Evolutionary conservation across 2,888 invertebrate species (phyloP).

Genomic region (Synergus itoensis): DNA sequence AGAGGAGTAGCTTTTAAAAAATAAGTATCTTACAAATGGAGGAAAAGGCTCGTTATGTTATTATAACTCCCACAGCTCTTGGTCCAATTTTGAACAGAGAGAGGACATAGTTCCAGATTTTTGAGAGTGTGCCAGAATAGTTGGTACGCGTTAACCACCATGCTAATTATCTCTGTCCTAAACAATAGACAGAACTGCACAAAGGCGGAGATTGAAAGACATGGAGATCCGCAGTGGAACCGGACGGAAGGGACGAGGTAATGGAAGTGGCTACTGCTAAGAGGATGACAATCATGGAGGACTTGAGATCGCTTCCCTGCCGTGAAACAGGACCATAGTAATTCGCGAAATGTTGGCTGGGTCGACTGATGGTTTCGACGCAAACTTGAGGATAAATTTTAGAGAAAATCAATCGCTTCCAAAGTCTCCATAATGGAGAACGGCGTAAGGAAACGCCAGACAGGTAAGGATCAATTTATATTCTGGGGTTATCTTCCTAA

Average conservation of each 20-base stretch:
- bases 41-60: not conserved
- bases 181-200: conserved; percentile 48
- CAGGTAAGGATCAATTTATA: conserved; percentile 3
- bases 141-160: conserved; percentile 44
- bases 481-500: not conserved
- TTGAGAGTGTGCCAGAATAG: conserved; percentile 20
- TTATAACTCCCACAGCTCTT: not conserved
- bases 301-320: conserved; percentile 50
- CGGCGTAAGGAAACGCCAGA: not conserved
- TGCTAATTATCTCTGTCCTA: conserved; percentile 50
- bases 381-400: conserved; percentile 45
- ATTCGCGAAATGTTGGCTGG: conserved; percentile 48
- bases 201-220: conserved; percentile 38
- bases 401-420: conserved; percentile 49
- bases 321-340: conserved; percentile 47
- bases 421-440: conserved; percentile 25
- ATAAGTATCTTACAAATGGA: not conserved
- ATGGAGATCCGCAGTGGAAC: conserved; percentile 32
- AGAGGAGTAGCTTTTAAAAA: not conserved
- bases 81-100: not conserved
- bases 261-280: conserved; percentile 54
- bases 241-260: conserved; percentile 48
- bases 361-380: conserved; percentile 39
- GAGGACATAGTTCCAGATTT: conserved; percentile 13
- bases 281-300: conserved; percentile 53